Percentiles rank a stretch among this genome's conserved stretches.
Evolutionary conservation across 1,140 invertebrate species (phyloP).

Genomic region (Bombus confusus): DNA sequence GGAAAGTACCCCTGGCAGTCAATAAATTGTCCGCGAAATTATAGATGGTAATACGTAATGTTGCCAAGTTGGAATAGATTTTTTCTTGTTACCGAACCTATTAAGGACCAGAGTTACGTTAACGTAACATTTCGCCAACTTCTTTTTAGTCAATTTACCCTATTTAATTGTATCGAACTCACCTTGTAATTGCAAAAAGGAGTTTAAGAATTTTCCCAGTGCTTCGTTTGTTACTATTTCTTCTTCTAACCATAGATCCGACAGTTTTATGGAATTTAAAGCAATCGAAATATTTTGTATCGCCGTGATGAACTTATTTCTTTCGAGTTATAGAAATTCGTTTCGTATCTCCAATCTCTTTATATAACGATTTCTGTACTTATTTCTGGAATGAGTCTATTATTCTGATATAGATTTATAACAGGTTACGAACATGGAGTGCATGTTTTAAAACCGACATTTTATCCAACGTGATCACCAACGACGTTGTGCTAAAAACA

Average conservation of each 20-base stretch:
- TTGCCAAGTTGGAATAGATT: neutral
- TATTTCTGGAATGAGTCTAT: too few species aligned
- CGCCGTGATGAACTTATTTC: neutral
- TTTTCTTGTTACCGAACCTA: neutral
- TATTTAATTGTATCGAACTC: neutral
- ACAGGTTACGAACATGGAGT: neutral
- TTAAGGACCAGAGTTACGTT: neutral
- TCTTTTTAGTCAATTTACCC: neutral
- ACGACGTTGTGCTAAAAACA: neutral
- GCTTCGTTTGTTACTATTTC: too few species aligned
- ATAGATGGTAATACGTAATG: neutral
- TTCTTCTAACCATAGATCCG: too few species aligned
- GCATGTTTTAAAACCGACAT: neutral
- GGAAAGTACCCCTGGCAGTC: neutral
- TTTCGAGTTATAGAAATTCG: neutral
- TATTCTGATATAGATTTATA: too few species aligned
- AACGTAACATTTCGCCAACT: too few species aligned
- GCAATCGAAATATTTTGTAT: neutral
- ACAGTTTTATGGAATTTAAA: neutral
- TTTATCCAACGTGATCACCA: neutral
- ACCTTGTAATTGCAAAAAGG: too few species aligned
- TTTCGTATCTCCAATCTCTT: neutral
- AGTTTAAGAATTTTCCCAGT: too few species aligned
- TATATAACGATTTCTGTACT: neutral
- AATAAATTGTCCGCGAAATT: slow-evolving; percentile 4